Evolutionary conservation across 2,113 vertebrate species (phyloP).

Genomic region (Eublepharis macularius): DNA sequence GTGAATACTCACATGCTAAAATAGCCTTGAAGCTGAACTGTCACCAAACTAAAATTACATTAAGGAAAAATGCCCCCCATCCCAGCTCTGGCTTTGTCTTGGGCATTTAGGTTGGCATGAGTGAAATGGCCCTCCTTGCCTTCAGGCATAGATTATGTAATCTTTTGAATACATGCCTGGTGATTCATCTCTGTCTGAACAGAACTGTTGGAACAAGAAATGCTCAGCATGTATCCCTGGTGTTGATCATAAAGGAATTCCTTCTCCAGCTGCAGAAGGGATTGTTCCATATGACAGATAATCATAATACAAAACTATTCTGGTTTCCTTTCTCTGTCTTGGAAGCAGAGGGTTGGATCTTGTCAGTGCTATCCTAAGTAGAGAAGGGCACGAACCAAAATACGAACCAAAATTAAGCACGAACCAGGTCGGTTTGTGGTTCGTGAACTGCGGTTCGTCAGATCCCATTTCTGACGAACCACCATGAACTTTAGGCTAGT

Average conservation of each 20-base stretch:
- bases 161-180: constrained; percentile 43
- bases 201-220: constrained; percentile 54
- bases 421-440: no score
- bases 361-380: no score
- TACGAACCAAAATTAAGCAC: no score
- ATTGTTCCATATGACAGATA: background rate
- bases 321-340: background rate
- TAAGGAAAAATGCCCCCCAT: background rate
- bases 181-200: constrained; percentile 60
- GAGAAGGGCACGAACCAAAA: no score
- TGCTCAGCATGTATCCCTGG: background rate
- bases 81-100: background rate
- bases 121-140: constrained; percentile 62
- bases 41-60: background rate
- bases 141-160: constrained; percentile 61
- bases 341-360: no score
- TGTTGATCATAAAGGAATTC: background rate
- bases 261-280: background rate
- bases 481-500: no score
- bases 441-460: no score
- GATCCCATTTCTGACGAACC: no score
- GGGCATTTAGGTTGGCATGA: constrained; percentile 61
- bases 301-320: background rate
- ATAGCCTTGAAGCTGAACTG: background rate
- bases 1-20: background rate